A percentile compares a stretch with the other conserved stretches of the same genome.
These are phyloP conservation scores for Sycophila texana DNA, from an alignment of 2,888 invertebrate species.

Conservation along the genomic window DNA sequence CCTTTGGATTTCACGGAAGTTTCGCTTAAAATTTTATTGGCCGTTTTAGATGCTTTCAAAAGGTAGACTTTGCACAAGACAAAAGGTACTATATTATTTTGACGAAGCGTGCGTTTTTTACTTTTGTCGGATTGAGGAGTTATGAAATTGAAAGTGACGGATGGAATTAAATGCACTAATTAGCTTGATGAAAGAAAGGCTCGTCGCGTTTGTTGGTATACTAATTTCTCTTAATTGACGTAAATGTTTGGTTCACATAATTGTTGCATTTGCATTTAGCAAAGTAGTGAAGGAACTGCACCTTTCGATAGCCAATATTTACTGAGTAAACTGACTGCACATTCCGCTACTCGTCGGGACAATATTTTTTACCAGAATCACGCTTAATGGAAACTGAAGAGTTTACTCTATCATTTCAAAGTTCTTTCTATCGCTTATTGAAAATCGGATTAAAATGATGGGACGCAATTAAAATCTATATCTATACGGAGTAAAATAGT, in stretches of 20 bases:
- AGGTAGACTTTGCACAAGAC: slow-evolving; percentile 20
- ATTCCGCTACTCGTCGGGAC: background rate
- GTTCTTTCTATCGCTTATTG: too few relatives aligned
- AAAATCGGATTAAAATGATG: too few relatives aligned
- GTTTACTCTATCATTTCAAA: too few relatives aligned
- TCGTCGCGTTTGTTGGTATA: background rate
- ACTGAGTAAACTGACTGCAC: slow-evolving; percentile 10
- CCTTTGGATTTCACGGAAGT: too few relatives aligned
- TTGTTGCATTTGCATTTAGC: background rate
- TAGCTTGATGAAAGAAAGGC: background rate
- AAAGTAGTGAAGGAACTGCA: background rate
- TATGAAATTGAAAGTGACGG: background rate
- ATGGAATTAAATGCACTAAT: background rate
- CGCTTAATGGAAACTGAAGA: too few relatives aligned
- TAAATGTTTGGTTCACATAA: slow-evolving; percentile 32
- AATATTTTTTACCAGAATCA: background rate
- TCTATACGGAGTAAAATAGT: too few relatives aligned
- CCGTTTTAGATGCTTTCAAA: background rate
- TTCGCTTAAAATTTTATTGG: background rate
- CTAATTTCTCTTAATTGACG: slow-evolving; percentile 29
- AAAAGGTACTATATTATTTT: background rate
- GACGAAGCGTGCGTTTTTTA: background rate
- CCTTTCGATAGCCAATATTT: slow-evolving; percentile 30
- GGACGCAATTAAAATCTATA: too few relatives aligned
- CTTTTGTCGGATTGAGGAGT: background rate